Base-by-base conservation (phyloP, 1,140 invertebrate genomes). In the Propsilocerus akamusi region DNA sequence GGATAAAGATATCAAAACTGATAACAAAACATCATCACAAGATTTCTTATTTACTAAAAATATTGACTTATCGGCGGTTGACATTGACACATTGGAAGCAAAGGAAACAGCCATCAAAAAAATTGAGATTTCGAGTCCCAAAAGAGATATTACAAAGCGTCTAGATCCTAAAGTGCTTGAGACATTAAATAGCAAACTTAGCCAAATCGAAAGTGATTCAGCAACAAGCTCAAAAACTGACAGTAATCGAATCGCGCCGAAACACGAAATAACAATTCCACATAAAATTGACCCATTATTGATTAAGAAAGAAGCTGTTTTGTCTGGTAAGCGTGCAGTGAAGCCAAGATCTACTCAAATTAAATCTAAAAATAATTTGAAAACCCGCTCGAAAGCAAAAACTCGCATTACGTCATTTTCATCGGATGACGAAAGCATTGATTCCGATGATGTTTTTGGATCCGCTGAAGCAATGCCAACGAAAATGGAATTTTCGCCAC, bases 381-480 rank as follows among this genome's bases (percentile, higher is more conserved):
- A 41, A 17, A 59, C 56, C 22, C 69, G 68, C 51, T 73, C 64
- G 53, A 80, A 75, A 56, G 68, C 66, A 30, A 80, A 79, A 66
- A 78, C 77, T 23, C 63, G 77, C 52, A 80, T 80, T 25, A 80
- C 77, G 7, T 80, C 77, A 0, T 80, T 80, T 55, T 79, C 76
- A 51, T 80, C 77, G 0, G 77, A 80, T 53, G 77, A 80, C 59
- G 77, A 80, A 64, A 79, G 77, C 53, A 64, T 80, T 24, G 77
- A 80, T 66, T 79, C 77, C 5, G 77, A 80, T 62, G 77, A 80
- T 61, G 77, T 80, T 2, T 80, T 80, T 64, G 77, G 77, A 49
- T 78, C 75, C 26, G 75, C 77, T 1, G 77, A 80, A 65, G 76
- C 77, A 28, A 77, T 77, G 28, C 77, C 77, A 4, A 72, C 72